Percentiles rank a stretch among this genome's conserved stretches.
Evolutionary conservation across 2,888 invertebrate genomes (phyloP).

Genomic region (Gasteruption jaculator): DNA sequence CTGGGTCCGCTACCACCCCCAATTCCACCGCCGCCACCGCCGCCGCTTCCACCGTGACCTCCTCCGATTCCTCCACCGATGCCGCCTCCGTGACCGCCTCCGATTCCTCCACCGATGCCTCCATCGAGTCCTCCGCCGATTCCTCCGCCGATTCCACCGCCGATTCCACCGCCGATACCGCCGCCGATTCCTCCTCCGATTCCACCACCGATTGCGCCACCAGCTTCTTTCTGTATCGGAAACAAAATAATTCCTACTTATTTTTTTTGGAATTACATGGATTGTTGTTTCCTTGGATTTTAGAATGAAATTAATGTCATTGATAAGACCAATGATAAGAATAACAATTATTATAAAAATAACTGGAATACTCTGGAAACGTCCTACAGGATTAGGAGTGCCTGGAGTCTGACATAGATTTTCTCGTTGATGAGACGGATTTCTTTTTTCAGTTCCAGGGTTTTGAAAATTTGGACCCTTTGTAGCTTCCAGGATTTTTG

Average conservation of each 20-base stretch:
- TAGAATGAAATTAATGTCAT: too few species aligned
- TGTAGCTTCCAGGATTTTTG: too few species aligned
- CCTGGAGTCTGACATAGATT: too few species aligned
- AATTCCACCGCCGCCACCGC: constrained; percentile 24
- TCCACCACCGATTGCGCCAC: constrained; percentile 28
- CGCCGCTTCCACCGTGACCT: constrained; percentile 24
- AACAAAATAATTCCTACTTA: too few species aligned
- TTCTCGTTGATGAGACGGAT: too few species aligned
- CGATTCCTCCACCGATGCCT: constrained; percentile 25
- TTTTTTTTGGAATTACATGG: neutral
- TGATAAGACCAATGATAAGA: too few species aligned
- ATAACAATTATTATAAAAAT: too few species aligned
- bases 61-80: constrained; percentile 25
- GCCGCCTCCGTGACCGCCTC: constrained; percentile 26
- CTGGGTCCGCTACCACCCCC: constrained; percentile 41
- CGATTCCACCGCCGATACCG: constrained; percentile 32
- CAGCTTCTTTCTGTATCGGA: constrained; percentile 39
- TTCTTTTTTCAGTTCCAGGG: too few species aligned
- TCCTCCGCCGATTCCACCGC: constrained; percentile 34
- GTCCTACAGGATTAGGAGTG: too few species aligned
- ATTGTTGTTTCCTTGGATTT: too few species aligned
- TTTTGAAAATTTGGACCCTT: too few species aligned
- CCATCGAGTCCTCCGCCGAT: constrained; percentile 30
- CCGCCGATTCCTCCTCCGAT: constrained; percentile 38
- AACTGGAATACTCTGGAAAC: too few species aligned